Conservation (phyloP, 2,113 vertebrate species). For the Seriola aureovittata region DNA sequence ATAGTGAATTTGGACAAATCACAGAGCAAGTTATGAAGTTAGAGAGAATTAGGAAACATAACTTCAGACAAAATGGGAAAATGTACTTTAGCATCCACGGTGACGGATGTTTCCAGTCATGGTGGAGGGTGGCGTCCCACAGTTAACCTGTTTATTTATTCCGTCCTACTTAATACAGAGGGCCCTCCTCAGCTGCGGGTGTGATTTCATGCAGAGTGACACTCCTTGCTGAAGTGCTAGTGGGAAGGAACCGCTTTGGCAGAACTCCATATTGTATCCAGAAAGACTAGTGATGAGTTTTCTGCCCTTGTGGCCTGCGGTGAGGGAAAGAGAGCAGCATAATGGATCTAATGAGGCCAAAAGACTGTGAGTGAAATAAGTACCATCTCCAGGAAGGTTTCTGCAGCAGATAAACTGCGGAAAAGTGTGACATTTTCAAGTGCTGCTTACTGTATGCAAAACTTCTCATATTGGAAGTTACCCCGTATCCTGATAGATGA, state of each 20-base stretch:
- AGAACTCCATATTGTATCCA: constrained; percentile 32
- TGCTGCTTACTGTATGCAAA: background rate
- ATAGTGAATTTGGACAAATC: background rate
- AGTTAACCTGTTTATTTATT: constrained; percentile 37
- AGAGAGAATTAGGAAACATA: background rate
- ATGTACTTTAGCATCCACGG: background rate
- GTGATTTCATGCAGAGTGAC: constrained; percentile 38
- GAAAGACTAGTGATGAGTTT: constrained; percentile 19
- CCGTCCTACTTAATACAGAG: constrained; percentile 15
- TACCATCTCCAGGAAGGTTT: constrained; percentile 7
- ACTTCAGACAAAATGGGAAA: background rate
- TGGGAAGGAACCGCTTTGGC: constrained; percentile 24
- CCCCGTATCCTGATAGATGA: constrained; percentile 12
- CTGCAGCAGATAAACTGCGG: constrained; percentile 10
- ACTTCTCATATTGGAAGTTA: background rate
- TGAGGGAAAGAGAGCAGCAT: constrained; percentile 21
- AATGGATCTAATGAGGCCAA: constrained; percentile 43
- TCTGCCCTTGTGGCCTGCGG: constrained; percentile 9
- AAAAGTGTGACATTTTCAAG: constrained; percentile 10
- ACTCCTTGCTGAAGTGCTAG: constrained; percentile 23
- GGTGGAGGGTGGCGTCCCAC: background rate
- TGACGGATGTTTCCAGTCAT: background rate
- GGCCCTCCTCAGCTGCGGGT: background rate
- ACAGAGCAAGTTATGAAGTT: background rate
- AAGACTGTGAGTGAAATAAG: constrained; percentile 30